Percentiles rank a stretch among this genome's conserved stretches.
Evolutionary conservation across 2,888 invertebrate species (phyloP).

Genomic region (Metacarcinus magister): DNA sequence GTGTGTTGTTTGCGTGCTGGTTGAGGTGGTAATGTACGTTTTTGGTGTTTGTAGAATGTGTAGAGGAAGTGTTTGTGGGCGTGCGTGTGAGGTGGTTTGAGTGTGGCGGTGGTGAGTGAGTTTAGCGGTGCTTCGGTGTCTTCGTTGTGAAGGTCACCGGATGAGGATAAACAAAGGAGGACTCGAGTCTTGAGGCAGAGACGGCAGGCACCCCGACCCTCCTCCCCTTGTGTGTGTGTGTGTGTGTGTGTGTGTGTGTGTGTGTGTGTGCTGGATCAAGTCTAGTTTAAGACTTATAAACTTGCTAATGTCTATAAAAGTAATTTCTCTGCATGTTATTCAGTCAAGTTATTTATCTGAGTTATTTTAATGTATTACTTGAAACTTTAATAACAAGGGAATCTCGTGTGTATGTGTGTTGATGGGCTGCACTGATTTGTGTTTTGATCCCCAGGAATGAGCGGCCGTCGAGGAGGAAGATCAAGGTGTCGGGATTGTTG

Average conservation of each 20-base stretch:
- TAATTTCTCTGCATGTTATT: neutral
- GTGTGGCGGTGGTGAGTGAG: neutral
- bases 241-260: neutral
- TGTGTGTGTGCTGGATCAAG: neutral
- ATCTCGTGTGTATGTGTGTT: neutral
- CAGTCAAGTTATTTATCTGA: neutral
- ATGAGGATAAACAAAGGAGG: conserved; percentile 4
- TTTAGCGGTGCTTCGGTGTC: conserved; percentile 19
- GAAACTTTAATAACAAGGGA: neutral
- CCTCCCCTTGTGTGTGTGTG: neutral
- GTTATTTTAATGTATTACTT: neutral
- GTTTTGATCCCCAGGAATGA: neutral
- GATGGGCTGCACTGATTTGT: neutral
- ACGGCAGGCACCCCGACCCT: neutral
- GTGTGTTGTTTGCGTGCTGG: too few species aligned
- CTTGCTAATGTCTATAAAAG: neutral
- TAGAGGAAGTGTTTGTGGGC: too few species aligned
- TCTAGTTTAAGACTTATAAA: neutral
- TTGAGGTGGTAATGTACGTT: too few species aligned
- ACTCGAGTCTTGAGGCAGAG: neutral
- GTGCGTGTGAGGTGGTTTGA: too few species aligned
- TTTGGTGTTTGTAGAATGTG: too few species aligned
- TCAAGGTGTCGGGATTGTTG: neutral
- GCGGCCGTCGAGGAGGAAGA: neutral
- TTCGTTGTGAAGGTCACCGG: neutral